Base-by-base conservation (phyloP, 1,140 invertebrate species). In the Doryteuthis pealeii region DNA sequence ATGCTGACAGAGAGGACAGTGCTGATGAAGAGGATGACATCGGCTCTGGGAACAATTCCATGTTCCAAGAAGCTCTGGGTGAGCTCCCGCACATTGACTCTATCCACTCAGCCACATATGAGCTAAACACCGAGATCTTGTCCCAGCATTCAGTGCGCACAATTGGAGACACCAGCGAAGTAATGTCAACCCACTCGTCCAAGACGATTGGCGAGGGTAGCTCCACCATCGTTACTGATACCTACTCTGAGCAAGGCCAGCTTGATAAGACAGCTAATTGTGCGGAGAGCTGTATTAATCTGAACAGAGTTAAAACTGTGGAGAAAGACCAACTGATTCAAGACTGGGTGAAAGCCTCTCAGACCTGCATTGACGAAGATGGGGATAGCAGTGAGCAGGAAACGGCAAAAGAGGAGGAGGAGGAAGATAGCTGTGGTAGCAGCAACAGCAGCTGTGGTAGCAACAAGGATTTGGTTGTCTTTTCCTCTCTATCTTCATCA, bases 31-130 rank as follows among this genome's bases (percentile, higher is more conserved):
- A 58, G 4, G 71, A 72, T 75, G 76, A 68, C 58, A 70, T 70
- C 18, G 54, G 65, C 70, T 72, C 69, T 26, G 65, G 54, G 40
- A 73, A 72, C 28, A 74, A 65, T 72, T 73, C 26, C 26, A 12
- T 62, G 26, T 26, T 58, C 18, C 54, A 73, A 0, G 62, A 62
- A 33, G 72, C 31, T 0, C 35, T 73, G 10, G 71, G 75, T 30
- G 77, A 74, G 22, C 74, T 85, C 15, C 82, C 84, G 12, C 83
- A 83, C 69, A 85, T 87, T 58, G 86, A 87, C 73, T 87, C 86
- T 5, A 85, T 87, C 54, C 86, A 87, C 72, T 82, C 73, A 35
- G 72, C 73, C 26, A 76, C 49, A 12, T 79, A 81, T 45, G 84
- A 86, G 74, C 76, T 84, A 5, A 80, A 76, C 32, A 73, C 77